Percentiles rank a stretch among this genome's conserved stretches.
These are phyloP conservation scores for Pollenia labialis DNA, from an alignment of 2,888 invertebrate genomes.

Conservation along the genomic window DNA sequence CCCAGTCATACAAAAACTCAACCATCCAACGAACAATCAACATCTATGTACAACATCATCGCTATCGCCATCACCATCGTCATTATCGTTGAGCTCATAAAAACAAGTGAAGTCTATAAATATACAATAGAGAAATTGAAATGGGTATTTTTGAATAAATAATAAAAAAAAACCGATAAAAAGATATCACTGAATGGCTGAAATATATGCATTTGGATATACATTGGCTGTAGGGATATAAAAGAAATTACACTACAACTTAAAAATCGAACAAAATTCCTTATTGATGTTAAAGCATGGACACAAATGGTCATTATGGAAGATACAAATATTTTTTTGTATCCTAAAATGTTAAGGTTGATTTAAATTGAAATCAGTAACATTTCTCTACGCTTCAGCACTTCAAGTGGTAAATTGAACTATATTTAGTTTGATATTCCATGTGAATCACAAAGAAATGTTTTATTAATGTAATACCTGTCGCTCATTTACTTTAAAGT, in stretches of 20 bases:
- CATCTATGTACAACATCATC: conserved; percentile 41
- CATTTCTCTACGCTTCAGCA: too few species aligned
- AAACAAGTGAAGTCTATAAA: conserved; percentile 63
- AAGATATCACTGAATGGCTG: conserved; percentile 11
- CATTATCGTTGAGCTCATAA: conserved; percentile 50
- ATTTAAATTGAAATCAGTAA: too few species aligned
- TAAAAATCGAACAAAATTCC: neutral
- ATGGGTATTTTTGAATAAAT: conserved; percentile 50
- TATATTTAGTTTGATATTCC: too few species aligned
- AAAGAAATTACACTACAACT: conserved; percentile 2
- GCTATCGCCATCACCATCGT: conserved; percentile 10
- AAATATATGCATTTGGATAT: conserved; percentile 48
- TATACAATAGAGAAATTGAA: conserved; percentile 48
- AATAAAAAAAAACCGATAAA: neutral
- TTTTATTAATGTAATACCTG: too few species aligned
- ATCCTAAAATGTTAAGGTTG: too few species aligned
- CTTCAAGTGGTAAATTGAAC: too few species aligned
- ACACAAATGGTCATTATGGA: too few species aligned
- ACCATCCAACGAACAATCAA: conserved; percentile 44
- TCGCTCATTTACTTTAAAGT: too few species aligned
- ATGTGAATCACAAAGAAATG: too few species aligned
- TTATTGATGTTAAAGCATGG: neutral
- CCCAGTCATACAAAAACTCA: conserved; percentile 17
- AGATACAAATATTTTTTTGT: too few species aligned
- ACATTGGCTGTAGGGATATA: conserved; percentile 8